Evolutionary conservation across 2,113 vertebrate genomes (phyloP), one percentile per base, ranked within the genome.

Genomic region (Malaclemys terrapin): DNA sequence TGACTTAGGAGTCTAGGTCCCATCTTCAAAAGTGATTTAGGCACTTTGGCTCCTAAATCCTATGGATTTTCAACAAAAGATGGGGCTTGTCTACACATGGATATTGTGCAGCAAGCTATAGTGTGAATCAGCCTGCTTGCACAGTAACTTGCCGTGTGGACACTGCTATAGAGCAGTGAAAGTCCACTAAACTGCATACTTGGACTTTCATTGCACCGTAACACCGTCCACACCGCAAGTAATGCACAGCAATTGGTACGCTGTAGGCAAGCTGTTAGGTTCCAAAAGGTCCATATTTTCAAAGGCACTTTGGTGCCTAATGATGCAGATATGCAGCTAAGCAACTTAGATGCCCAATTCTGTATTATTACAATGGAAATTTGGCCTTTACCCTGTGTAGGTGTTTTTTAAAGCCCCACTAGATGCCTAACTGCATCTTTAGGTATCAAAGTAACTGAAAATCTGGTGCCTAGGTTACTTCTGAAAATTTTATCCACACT

Each of bases 391-490:
- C 35, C 38, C 76, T 8, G 25, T 10, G 0, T 22, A 88, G 76
- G 5, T 53, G 53, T 42, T 69, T 24, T 80, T 14, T 38, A 59
- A 59, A 59, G 27, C 27, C 57, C 57, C 27, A 29, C 27, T 59
- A 59, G 57, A 29, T 29, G 57, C 5, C 57, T 29, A 59, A 59
- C 10, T 59, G 27, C 6, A 1, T 69, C 29, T 52, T 35, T 62
- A 53, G 27, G 69, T 29, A 84, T 76, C 42, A 90, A 84, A 4
- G 50, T 8, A 2, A 62, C 29, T 52, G 78, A 84, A 62, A 49
- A 0, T 0, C 20, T 42, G 78, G 6, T 59, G 57, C 5, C 27
- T 59, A 59, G 11, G 27, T 59, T 27, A 59, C 57, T 29, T 59
- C 57, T 24, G 25, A 59, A 59, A 59, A 59, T 29, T 25, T 59